phyloP scores from a whole-genome alignment of 2,797 vertebrate genomes.

The Clamator glandarius region DNA sequence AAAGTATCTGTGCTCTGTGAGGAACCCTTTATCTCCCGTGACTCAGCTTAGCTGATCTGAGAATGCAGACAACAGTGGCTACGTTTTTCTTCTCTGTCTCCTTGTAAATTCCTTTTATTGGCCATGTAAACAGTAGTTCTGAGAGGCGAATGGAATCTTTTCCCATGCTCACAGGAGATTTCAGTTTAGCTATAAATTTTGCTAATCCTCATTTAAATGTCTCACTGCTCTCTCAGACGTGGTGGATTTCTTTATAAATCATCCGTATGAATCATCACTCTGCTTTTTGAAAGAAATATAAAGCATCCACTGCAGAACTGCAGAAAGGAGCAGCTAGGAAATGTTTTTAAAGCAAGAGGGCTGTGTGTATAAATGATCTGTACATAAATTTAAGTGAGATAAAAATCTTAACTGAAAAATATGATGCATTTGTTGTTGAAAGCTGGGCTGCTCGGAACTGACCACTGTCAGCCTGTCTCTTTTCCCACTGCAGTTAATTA shows the following conservation, averaged over 20 bases:
- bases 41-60: not conserved
- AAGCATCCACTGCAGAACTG: not conserved
- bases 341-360: not conserved
- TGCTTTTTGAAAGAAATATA: slow-evolving; percentile 31
- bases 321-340: not conserved
- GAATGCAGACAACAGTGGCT: not conserved
- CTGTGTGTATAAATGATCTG: not conserved
- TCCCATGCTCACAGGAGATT: slow-evolving; percentile 40
- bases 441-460: not conserved
- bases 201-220: slow-evolving; percentile 38
- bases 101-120: slow-evolving; percentile 55
- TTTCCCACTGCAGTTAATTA: not conserved
- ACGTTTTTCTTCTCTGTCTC: not conserved
- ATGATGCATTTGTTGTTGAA: not conserved
- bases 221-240: slow-evolving; percentile 21
- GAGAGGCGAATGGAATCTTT: not conserved
- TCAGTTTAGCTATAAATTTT: slow-evolving; percentile 54
- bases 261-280: slow-evolving; percentile 27
- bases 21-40: not conserved
- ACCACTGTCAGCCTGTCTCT: not conserved
- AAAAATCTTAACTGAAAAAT: not conserved
- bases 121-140: slow-evolving; percentile 56
- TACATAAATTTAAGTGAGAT: not conserved
- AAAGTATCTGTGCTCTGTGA: not conserved
- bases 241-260: slow-evolving; percentile 58